Evolutionary conservation across 2,113 vertebrate genomes (phyloP).

Genomic region (Lepidiolamprologus cunningtoni): DNA sequence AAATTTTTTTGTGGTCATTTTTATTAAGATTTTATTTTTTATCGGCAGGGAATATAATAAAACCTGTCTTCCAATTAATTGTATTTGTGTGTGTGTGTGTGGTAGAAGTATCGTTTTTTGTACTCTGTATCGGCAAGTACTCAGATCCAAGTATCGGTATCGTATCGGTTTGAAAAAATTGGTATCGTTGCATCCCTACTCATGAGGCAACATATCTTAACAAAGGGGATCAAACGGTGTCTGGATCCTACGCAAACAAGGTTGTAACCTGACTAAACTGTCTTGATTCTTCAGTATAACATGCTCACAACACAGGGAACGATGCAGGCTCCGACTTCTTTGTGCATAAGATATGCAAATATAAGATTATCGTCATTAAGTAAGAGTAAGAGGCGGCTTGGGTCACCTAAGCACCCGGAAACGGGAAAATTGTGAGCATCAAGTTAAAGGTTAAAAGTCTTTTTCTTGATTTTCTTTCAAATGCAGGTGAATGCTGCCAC

Average conservation of each 20-base stretch:
- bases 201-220: neutral
- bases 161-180: too few species aligned
- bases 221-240: neutral
- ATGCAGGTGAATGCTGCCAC: neutral
- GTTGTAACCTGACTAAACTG: neutral
- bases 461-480: neutral
- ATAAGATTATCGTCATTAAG: neutral
- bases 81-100: too few species aligned
- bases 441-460: neutral
- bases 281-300: neutral
- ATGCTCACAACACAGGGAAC: neutral
- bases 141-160: too few species aligned
- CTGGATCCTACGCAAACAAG: neutral
- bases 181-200: neutral
- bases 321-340: neutral
- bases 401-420: rapidly evolving
- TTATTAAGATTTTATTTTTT: too few species aligned
- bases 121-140: too few species aligned
- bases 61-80: too few species aligned
- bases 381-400: neutral
- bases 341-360: neutral
- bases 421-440: neutral
- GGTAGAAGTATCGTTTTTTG: too few species aligned
- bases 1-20: too few species aligned
- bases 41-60: rapidly evolving